Percentiles rank a stretch among this genome's conserved stretches.
phyloP scores from a whole-genome alignment of 2,888 invertebrate species.

The Diogma glabrata region DNA sequence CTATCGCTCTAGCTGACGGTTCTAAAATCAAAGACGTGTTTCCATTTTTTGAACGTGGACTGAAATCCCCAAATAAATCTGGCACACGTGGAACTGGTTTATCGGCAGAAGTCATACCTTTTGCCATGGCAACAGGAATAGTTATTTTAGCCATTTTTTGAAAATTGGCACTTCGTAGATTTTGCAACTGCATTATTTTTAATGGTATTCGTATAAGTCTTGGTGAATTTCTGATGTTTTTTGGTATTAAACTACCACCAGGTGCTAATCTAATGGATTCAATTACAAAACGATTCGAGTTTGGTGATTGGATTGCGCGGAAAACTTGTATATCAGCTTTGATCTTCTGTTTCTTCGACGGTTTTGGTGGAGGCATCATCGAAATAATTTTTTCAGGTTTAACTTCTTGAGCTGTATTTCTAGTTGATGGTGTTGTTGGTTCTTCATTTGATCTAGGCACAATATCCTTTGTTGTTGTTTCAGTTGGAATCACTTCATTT shows the following conservation, averaged over 20 bases:
- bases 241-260: background rate
- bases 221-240: background rate
- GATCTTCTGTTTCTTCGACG: background rate
- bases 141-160: background rate
- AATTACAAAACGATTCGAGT: conserved; percentile 28
- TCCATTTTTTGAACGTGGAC: conserved; percentile 5
- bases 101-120: conserved; percentile 29
- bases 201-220: background rate
- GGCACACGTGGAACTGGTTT: conserved; percentile 24
- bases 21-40: conserved; percentile 42
- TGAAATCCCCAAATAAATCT: conserved; percentile 18
- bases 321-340: conserved; percentile 25
- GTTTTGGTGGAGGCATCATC: background rate
- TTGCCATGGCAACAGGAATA: conserved; percentile 26
- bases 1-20: conserved; percentile 54
- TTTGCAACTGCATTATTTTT: background rate
- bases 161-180: background rate
- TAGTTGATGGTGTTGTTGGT: conserved; percentile 22
- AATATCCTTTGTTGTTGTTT: conserved; percentile 9
- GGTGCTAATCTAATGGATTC: conserved; percentile 20
- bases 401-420: conserved; percentile 7
- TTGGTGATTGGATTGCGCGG: conserved; percentile 28
- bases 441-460: conserved; percentile 23
- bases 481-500: background rate
- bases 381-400: conserved; percentile 7